A percentile compares a stretch with the other conserved stretches of the same genome.
Conservation (phyloP, 2,113 vertebrate genomes). For the Collichthys lucidus region DNA sequence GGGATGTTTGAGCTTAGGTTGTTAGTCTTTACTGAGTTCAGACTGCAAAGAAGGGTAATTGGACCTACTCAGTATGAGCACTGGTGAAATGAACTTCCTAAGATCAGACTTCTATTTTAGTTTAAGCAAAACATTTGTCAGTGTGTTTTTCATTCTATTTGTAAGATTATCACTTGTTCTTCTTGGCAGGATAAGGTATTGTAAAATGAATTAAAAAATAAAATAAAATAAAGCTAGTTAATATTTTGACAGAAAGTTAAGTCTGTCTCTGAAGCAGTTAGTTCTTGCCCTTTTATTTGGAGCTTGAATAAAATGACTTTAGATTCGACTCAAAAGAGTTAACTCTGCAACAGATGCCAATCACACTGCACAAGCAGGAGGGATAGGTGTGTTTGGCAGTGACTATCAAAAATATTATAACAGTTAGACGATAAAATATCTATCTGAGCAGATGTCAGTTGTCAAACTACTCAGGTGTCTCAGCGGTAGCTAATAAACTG, state of each 20-base stretch:
- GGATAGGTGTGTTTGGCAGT: not conserved
- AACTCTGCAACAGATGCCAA: not conserved
- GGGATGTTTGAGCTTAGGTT: slow-evolving; percentile 27
- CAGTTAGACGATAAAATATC: not conserved
- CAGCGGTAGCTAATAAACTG: not conserved
- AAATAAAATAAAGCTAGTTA: not conserved
- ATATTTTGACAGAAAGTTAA: not conserved
- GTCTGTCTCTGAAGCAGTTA: no score
- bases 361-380: not conserved
- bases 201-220: no score
- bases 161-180: not conserved
- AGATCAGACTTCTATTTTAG: not conserved
- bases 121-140: not conserved
- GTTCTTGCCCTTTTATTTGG: not conserved
- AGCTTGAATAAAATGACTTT: not conserved
- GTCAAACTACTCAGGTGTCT: not conserved
- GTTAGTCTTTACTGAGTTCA: slow-evolving; percentile 37
- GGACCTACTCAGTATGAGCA: slow-evolving; percentile 41
- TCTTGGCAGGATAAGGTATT: not conserved
- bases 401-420: not conserved
- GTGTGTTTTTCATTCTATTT: no score
- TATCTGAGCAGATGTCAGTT: not conserved
- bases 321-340: not conserved
- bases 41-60: slow-evolving; percentile 51
- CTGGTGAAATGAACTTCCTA: slow-evolving; percentile 19